Base-by-base conservation (phyloP, 1,140 invertebrate genomes). In the Megalopta genalis region DNA sequence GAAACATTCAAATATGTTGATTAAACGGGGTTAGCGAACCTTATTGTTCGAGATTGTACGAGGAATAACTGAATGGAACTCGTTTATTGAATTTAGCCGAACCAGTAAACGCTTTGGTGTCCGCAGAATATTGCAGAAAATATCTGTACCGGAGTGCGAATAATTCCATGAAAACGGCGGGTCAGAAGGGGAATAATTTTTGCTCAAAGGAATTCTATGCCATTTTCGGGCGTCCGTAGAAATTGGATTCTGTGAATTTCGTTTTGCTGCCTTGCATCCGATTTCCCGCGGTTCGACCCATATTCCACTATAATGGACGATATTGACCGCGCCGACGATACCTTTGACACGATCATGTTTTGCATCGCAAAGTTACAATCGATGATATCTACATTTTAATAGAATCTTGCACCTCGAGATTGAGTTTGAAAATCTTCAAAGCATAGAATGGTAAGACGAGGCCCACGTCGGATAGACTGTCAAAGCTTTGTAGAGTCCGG, bases 371-470 rank as follows among this genome's bases (percentile, higher is more conserved):
- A 57, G 54, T 57, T 21, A 5, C 21, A 57, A 57, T 57, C 54
- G 54, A 57, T 57, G 21, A 21, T 57, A 57, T 57, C 54, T 57
- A n/a, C 54, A 57, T 57, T 57, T 57, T 57, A 57, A 57, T 57
- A 57, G 54, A 57, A 57, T 57, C 54, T 57, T 57, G 54, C 21
- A 1, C 21, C 54, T n/a, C 54, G 54, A 57, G 54, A 57, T 57
- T 57, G 21, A n/a, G 21, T 57, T 57, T n/a, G 54, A 57, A 57
- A 57, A 57, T 57, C 54, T n/a, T 57, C 54, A 57, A 57, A 57
- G 54, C 54, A 18, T 16, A 52, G 49, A 52, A 18, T 5, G 21
- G 21, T n/a, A 57, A 57, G 18, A n/a, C n/a, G 7, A n/a, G 52
- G 16, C 4, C 16, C 9, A 5, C 49, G 49, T 5, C 16, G 14